A percentile compares a stretch with the other conserved stretches of the same genome.
Conservation (phyloP, 2,113 vertebrate species). For the Lonchura striata region DNA sequence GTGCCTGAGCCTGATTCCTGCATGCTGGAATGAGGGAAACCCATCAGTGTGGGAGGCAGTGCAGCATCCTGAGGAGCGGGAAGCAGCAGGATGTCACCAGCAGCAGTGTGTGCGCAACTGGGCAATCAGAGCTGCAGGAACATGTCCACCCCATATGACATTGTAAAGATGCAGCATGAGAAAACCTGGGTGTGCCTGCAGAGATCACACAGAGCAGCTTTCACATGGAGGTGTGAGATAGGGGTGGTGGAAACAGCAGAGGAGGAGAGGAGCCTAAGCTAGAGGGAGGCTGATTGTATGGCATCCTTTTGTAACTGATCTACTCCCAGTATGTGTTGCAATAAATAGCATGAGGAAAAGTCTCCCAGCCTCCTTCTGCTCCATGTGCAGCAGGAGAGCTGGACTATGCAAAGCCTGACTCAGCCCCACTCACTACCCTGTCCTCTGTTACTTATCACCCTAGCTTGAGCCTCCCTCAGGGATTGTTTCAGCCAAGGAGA, state of each 20-base stretch:
- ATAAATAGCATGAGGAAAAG: not conserved
- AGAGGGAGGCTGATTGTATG: not conserved
- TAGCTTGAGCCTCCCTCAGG: not conserved
- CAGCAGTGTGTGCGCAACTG: not conserved
- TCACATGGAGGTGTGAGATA: not conserved
- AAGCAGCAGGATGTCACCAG: not conserved
- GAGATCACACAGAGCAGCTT: fast-evolving
- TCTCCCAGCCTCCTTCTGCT: not conserved
- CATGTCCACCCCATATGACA: not conserved
- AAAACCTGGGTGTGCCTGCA: not conserved
- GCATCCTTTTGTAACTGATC: not conserved
- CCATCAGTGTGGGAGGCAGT: not conserved
- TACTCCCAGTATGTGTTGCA: not conserved
- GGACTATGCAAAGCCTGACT: not conserved
- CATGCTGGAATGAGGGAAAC: not conserved
- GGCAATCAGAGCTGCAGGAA: not conserved
- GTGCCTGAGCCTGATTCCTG: not conserved
- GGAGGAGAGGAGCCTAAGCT: not conserved
- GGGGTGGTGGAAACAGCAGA: not conserved
- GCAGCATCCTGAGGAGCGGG: not conserved
- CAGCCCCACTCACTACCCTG: not conserved
- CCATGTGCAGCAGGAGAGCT: not conserved
- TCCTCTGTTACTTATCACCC: not conserved
- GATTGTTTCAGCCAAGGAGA: not conserved
- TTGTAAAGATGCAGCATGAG: not conserved